phyloP scores from a whole-genome alignment of 2,113 vertebrate species.

The Antennarius striatus region DNA sequence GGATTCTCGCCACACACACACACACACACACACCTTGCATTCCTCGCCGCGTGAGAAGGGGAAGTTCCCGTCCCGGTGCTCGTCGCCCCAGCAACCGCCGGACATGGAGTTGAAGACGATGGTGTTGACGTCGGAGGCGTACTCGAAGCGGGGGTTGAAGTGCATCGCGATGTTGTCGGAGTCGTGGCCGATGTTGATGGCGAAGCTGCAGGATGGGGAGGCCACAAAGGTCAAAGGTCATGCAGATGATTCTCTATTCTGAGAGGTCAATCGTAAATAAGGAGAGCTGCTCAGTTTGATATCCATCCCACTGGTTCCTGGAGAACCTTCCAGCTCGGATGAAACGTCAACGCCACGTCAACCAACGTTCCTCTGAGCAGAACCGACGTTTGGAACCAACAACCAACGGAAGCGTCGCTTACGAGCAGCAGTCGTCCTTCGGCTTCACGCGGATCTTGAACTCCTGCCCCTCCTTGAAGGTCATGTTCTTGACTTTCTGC shows the following conservation, averaged over 20 bases:
- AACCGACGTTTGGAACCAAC: no score
- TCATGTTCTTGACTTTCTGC: conserved; percentile 71
- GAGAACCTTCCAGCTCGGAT: no score
- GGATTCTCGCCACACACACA: no score
- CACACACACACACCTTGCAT: conserved; percentile 68
- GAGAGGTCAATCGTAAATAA: neutral
- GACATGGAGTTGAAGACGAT: conserved; percentile 73
- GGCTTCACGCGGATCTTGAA: conserved; percentile 72
- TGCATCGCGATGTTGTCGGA: conserved; percentile 70
- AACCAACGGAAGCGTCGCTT: conserved; percentile 2
- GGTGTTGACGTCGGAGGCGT: conserved; percentile 1
- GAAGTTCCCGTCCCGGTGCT: conserved; percentile 39
- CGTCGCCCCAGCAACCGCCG: conserved; percentile 67
- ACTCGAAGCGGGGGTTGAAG: conserved; percentile 77
- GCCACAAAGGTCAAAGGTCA: neutral
- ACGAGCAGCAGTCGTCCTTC: conserved; percentile 33
- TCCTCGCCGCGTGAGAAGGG: conserved; percentile 72
- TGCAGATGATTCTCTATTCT: no score
- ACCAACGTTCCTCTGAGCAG: no score
- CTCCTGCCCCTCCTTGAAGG: conserved; percentile 76
- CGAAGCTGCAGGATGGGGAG: conserved; percentile 57
- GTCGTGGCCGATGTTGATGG: conserved; percentile 77
- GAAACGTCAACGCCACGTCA: no score
- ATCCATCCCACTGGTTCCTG: no score
- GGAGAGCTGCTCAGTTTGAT: no score